Evolutionary conservation across 2,113 vertebrate genomes (phyloP).

Genomic region (Narcine bancroftii): DNA sequence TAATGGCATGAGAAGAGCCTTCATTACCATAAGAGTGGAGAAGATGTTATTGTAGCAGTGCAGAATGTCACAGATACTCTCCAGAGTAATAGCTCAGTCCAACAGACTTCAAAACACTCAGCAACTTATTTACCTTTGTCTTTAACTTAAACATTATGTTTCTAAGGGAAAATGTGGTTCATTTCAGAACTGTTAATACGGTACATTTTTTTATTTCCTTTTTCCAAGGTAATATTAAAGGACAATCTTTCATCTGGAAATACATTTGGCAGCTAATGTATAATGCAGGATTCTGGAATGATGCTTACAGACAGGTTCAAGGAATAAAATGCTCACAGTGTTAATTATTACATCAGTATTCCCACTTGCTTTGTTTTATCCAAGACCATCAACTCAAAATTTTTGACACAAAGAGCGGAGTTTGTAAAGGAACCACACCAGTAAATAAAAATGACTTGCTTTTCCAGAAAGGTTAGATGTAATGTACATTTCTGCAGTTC

Average conservation of each 20-base stretch:
- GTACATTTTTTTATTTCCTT: neutral
- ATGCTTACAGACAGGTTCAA: no score
- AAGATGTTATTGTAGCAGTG: neutral
- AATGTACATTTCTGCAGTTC: no score
- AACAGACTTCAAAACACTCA: neutral
- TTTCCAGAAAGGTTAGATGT: neutral
- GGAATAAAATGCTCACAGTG: neutral
- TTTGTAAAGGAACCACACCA: neutral
- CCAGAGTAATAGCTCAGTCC: neutral
- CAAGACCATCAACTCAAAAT: neutral
- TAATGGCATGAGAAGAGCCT: neutral
- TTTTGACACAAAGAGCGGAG: neutral
- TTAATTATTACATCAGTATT: neutral
- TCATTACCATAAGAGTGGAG: neutral
- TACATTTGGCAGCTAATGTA: neutral
- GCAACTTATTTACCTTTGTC: neutral
- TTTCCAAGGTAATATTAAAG: neutral
- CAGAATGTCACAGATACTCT: slow-evolving; percentile 1
- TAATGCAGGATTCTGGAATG: neutral
- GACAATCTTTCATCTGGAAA: neutral
- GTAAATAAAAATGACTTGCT: neutral
- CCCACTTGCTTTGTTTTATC: neutral
- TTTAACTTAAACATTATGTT: neutral
- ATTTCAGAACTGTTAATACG: neutral
- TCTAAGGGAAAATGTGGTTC: neutral